Evolutionary conservation across 1,140 invertebrate species (phyloP).

Genomic region (Diorhabda sublineata): DNA sequence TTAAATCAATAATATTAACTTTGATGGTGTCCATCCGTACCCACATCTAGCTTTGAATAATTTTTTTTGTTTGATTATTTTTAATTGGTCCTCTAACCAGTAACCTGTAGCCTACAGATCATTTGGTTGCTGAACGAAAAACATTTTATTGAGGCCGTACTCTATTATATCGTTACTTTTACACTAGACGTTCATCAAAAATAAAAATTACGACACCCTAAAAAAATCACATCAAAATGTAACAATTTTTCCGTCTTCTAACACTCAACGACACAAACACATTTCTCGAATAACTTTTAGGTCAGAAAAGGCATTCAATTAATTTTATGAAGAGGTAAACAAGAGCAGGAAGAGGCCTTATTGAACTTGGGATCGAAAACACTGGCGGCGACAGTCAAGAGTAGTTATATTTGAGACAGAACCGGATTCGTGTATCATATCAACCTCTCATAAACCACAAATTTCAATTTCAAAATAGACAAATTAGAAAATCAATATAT

Average conservation of each 20-base stretch:
- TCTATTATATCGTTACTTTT: conserved; percentile 1
- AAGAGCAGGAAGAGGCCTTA: conserved; percentile 7
- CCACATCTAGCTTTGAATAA: too few relatives aligned
- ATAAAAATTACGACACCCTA: conserved; percentile 2
- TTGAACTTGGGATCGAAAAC: neutral
- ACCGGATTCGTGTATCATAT: neutral
- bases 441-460: too few relatives aligned
- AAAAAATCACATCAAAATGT: conserved; percentile 17
- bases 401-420: neutral
- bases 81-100: neutral
- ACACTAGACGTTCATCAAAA: conserved; percentile 1
- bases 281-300: conserved; percentile 15
- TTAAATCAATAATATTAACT: too few relatives aligned
- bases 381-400: neutral
- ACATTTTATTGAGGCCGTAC: neutral
- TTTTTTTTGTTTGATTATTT: too few relatives aligned
- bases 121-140: neutral
- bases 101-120: neutral
- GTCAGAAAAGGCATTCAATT: conserved; percentile 12
- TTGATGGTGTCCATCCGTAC: too few relatives aligned
- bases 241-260: conserved; percentile 7
- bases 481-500: too few relatives aligned
- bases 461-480: too few relatives aligned
- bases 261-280: conserved; percentile 12
- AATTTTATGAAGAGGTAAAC: conserved; percentile 17